Evolutionary conservation across 2,888 invertebrate species (phyloP).

Genomic region (Crioceris asparagi): DNA sequence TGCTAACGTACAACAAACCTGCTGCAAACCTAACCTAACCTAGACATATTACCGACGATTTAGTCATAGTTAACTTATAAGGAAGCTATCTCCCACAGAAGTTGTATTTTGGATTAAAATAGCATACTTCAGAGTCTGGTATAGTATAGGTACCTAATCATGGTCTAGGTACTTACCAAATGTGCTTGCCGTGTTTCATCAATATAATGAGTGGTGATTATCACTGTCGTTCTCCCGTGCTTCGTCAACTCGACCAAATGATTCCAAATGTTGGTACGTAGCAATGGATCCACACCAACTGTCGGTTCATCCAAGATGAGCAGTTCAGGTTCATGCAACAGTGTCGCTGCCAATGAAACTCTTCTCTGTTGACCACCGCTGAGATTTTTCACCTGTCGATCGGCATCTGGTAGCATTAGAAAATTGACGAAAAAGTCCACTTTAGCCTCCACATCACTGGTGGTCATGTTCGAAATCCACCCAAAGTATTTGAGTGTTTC

Average conservation of each 20-base stretch:
- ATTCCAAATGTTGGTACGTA: slow-evolving; percentile 89
- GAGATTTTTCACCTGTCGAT: slow-evolving; percentile 43
- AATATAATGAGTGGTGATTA: slow-evolving; percentile 88
- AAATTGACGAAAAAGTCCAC: slow-evolving; percentile 31
- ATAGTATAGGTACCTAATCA: no score
- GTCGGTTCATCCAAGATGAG: slow-evolving; percentile 89
- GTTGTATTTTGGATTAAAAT: no score
- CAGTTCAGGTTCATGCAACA: slow-evolving; percentile 81
- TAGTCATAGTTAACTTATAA: no score
- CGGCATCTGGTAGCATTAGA: slow-evolving; percentile 60
- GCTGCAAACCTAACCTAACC: no score
- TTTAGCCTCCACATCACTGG: slow-evolving; percentile 29
- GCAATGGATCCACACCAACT: slow-evolving; percentile 83
- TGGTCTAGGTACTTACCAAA: slow-evolving; percentile 67
- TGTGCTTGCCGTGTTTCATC: slow-evolving; percentile 90
- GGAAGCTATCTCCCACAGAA: no score
- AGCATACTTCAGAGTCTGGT: no score
- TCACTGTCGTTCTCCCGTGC: slow-evolving; percentile 84
- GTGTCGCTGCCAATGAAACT: slow-evolving; percentile 78
- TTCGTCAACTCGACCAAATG: slow-evolving; percentile 84
- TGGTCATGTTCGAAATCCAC: slow-evolving; percentile 34
- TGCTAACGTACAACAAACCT: no score
- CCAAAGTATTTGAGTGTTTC: slow-evolving; percentile 37
- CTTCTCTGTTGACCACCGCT: slow-evolving; percentile 81
- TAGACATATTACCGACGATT: no score